Conservation (phyloP, 2,888 invertebrate genomes). For the Cataglyphis altisquamis region DNA sequence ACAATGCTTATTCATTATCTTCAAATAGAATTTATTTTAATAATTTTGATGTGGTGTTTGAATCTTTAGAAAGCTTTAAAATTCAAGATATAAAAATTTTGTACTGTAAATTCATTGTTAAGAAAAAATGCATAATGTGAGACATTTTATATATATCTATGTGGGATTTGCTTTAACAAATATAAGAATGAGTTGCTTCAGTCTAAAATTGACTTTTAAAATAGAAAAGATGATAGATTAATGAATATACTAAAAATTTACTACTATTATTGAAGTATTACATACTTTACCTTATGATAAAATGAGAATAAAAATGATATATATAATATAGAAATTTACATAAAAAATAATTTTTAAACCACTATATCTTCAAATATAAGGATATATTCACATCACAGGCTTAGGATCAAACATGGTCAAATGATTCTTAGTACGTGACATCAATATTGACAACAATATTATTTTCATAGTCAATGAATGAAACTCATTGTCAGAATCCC, state of each 20-base stretch:
- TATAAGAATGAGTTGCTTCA: background rate
- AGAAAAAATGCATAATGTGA: slow-evolving; percentile 10
- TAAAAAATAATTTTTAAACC: slow-evolving; percentile 5
- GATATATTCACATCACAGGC: background rate
- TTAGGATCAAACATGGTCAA: background rate
- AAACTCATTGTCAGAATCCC: slow-evolving; percentile 8
- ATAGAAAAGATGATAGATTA: background rate
- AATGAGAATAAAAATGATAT: background rate
- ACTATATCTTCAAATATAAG: background rate
- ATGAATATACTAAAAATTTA: slow-evolving; percentile 18
- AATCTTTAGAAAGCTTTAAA: background rate
- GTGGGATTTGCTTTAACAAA: background rate
- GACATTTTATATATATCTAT: background rate
- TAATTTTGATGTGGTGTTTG: background rate
- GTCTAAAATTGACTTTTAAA: background rate
- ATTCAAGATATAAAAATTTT: background rate
- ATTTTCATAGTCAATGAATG: slow-evolving; percentile 10
- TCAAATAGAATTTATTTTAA: background rate
- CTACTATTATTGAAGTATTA: slow-evolving; percentile 4
- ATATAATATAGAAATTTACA: background rate
- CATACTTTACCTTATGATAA: background rate
- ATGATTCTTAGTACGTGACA: background rate
- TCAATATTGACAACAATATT: background rate
- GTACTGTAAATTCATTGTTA: background rate
- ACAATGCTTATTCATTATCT: background rate